These are phyloP conservation scores for Forbesichthys agassizii DNA, from an alignment of 2,113 vertebrate genomes.

Conservation along the genomic window DNA sequence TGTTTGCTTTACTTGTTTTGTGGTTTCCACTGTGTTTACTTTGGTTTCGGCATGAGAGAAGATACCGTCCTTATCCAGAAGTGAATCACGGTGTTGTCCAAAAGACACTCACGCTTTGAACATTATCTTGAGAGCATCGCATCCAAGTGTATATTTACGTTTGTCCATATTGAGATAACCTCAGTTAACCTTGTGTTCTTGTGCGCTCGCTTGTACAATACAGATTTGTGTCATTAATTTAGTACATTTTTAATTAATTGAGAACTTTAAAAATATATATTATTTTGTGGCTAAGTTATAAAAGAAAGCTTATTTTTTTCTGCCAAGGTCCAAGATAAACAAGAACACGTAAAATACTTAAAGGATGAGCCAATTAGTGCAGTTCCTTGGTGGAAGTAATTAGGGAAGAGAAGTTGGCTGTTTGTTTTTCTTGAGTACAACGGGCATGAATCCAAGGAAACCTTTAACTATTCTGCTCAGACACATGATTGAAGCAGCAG, in stretches of 20 bases:
- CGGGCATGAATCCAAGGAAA: slow-evolving; percentile 15
- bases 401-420: slow-evolving; percentile 18
- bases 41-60: slow-evolving; percentile 17
- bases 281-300: neutral
- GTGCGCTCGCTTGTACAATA: neutral
- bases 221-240: neutral
- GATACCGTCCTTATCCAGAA: slow-evolving; percentile 23
- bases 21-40: neutral
- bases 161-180: slow-evolving; percentile 29
- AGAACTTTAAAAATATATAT: neutral
- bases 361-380: neutral
- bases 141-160: slow-evolving; percentile 25
- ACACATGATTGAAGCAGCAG: slow-evolving; percentile 40
- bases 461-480: slow-evolving; percentile 19
- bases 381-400: slow-evolving; percentile 12
- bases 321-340: neutral
- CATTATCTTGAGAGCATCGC: slow-evolving; percentile 16
- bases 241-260: too few relatives aligned
- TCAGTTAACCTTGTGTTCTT: neutral
- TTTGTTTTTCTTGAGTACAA: slow-evolving; percentile 40
- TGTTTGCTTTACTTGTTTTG: neutral
- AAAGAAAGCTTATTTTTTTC: neutral
- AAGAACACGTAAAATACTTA: neutral
- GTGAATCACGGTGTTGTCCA: slow-evolving; percentile 24
- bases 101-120: slow-evolving; percentile 40